These are phyloP conservation scores for Opisthocomus hoazin DNA, from an alignment of 2,113 vertebrate genomes.

Conservation along the genomic window DNA sequence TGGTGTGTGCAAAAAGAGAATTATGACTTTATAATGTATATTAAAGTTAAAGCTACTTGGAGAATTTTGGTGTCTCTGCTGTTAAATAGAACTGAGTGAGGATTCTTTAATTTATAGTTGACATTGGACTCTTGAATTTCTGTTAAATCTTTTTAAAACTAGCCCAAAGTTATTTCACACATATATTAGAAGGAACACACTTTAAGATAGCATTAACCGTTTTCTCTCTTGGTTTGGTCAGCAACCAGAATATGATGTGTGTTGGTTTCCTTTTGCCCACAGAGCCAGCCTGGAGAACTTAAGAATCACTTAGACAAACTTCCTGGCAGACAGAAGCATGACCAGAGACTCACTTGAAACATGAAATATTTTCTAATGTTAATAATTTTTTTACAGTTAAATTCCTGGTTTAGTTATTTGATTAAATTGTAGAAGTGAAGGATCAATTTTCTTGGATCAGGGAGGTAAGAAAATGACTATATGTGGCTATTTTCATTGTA, in stretches of 20 bases:
- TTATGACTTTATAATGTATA: fast-evolving
- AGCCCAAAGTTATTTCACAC: background rate
- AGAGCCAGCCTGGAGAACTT: background rate
- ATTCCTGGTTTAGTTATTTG: background rate
- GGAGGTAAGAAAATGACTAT: background rate
- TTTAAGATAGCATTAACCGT: background rate
- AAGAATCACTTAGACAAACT: background rate
- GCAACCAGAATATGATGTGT: background rate
- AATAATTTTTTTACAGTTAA: background rate
- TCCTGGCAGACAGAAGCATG: background rate
- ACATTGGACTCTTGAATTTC: background rate
- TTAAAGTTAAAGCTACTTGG: background rate
- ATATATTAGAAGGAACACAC: background rate
- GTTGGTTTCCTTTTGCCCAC: background rate
- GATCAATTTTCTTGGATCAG: background rate
- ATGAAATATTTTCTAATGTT: background rate
- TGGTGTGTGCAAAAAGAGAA: background rate
- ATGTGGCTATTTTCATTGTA: background rate
- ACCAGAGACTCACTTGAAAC: background rate
- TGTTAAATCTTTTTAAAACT: background rate
- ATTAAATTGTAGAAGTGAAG: background rate
- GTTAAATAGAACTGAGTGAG: background rate
- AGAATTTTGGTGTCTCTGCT: background rate
- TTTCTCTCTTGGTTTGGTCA: background rate
- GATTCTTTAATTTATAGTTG: background rate